Evolutionary conservation across 2,797 vertebrate genomes (phyloP).

Genomic region (Erithacus rubecula): DNA sequence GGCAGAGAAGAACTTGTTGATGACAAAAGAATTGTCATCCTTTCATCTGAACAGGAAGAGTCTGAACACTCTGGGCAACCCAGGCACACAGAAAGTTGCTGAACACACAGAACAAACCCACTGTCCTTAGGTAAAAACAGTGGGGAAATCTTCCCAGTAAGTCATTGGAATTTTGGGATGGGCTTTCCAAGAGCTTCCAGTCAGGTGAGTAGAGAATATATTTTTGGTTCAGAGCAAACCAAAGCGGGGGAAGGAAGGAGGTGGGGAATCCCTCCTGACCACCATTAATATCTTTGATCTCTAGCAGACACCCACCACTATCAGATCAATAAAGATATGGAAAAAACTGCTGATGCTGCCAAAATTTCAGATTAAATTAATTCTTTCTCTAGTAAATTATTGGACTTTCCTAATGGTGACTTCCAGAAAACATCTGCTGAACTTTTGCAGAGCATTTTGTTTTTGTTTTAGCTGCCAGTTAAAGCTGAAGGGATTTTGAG

Average conservation of each 20-base stretch:
- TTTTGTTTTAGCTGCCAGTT: slow-evolving; percentile 53
- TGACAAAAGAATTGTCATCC: fast-evolving
- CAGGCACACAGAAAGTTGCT: neutral
- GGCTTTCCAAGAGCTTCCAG: neutral
- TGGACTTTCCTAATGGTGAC: neutral
- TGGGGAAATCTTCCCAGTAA: neutral
- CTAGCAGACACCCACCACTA: neutral
- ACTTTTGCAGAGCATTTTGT: neutral
- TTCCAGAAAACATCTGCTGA: neutral
- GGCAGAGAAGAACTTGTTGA: neutral
- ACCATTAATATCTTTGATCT: neutral
- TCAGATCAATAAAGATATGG: neutral
- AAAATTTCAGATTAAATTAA: neutral
- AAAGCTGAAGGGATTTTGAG: slow-evolving; percentile 68
- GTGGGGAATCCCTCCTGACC: neutral
- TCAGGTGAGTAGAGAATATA: neutral
- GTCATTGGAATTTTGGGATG: neutral
- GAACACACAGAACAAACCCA: neutral
- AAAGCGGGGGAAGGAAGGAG: neutral
- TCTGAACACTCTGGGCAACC: neutral
- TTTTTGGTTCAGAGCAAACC: neutral
- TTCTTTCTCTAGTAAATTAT: neutral
- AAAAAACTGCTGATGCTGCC: neutral
- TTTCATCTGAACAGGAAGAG: too few species aligned
- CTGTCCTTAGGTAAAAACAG: neutral